Evolutionary conservation across 2,797 vertebrate genomes (phyloP).

Genomic region (Periophthalmus magnuspinnatus): DNA sequence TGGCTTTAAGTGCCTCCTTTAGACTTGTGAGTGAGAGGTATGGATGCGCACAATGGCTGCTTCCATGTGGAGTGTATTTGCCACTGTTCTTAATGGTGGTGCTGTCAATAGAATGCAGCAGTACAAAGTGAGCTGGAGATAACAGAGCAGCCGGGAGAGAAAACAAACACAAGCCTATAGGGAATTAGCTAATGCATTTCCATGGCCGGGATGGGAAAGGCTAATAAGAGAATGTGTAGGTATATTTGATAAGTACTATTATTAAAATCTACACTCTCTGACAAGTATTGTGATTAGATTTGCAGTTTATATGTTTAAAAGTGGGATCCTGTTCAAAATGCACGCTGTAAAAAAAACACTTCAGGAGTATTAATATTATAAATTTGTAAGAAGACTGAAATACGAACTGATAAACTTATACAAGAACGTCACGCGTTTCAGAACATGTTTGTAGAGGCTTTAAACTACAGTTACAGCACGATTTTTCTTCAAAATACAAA

Average conservation of each 20-base stretch:
- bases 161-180: constrained; percentile 51
- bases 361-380: too few species aligned
- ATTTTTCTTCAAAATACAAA: too few species aligned
- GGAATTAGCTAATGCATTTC: constrained; percentile 63
- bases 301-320: too few species aligned
- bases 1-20: constrained; percentile 8
- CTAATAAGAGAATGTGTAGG: constrained; percentile 36
- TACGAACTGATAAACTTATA: too few species aligned
- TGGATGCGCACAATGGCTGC: constrained; percentile 12
- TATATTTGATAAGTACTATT: constrained; percentile 6
- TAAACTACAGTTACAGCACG: too few species aligned
- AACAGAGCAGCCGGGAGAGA: constrained; percentile 41
- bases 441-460: too few species aligned
- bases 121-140: constrained; percentile 45
- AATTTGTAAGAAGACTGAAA: too few species aligned
- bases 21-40: constrained; percentile 1
- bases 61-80: constrained; percentile 47
- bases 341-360: too few species aligned
- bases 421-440: too few species aligned
- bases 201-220: constrained; percentile 32
- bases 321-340: too few species aligned
- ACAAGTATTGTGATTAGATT: too few species aligned
- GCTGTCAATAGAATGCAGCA: constrained; percentile 44
- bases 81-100: constrained; percentile 56
- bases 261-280: too few species aligned